phyloP scores from a whole-genome alignment of 1,140 invertebrate species.

The Cecropterus lyciades region DNA sequence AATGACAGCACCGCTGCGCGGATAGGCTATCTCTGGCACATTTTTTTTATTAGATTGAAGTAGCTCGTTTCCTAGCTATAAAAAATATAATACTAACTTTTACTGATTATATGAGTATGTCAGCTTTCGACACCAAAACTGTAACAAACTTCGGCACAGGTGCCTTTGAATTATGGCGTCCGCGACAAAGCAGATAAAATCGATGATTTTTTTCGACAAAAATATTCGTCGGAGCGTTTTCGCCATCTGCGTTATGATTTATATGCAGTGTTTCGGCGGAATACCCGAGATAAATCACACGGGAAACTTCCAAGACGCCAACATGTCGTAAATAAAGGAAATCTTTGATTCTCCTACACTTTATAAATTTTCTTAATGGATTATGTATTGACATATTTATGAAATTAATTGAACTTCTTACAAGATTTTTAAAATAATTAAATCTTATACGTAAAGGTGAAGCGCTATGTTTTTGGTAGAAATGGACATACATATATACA shows the following conservation, averaged over 20 bases:
- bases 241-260: constrained; percentile 72
- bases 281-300: constrained; percentile 59
- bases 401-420: no score
- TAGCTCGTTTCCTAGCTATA: no score
- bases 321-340: constrained; percentile 63
- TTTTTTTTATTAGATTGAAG: no score
- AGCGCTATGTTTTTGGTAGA: no score
- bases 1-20: no score
- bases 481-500: no score
- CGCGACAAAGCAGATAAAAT: constrained; percentile 18
- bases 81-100: no score
- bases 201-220: constrained; percentile 33
- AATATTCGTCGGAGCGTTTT: constrained; percentile 50
- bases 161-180: constrained; percentile 10
- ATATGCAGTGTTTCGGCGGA: constrained; percentile 63
- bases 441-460: no score
- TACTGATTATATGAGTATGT: no score
- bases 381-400: not conserved
- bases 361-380: constrained; percentile 14
- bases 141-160: constrained; percentile 1
- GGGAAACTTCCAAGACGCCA: constrained; percentile 49
- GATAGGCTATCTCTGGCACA: no score
- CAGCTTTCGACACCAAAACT: not conserved
- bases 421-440: no score
- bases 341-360: constrained; percentile 19